Conservation (phyloP, 2,797 vertebrate species). For the Girardinus metallicus region DNA sequence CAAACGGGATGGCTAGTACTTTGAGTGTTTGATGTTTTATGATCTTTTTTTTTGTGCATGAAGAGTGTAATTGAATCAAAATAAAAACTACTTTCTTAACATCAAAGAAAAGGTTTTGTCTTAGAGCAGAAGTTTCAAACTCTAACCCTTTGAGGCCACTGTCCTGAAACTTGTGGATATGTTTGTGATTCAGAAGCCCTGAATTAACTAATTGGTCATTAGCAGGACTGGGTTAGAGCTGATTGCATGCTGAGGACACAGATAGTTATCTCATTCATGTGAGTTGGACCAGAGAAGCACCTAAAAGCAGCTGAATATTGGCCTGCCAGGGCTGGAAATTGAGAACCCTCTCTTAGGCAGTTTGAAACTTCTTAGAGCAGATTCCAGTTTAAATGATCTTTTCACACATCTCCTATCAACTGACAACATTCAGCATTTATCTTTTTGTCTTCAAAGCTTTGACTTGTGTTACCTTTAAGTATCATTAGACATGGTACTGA, state of each 20-base stretch:
- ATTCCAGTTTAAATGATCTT: neutral
- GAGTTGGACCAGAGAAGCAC: neutral
- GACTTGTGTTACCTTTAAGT: slow-evolving; percentile 16
- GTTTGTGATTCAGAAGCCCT: neutral
- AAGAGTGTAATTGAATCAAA: neutral
- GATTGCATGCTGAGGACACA: neutral
- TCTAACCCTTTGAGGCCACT: neutral
- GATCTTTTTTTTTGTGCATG: neutral
- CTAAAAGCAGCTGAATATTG: neutral
- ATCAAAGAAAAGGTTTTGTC: neutral
- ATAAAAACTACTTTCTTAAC: neutral
- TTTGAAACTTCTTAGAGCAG: neutral
- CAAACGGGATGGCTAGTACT: slow-evolving; percentile 56
- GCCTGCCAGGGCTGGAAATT: neutral
- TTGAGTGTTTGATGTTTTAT: slow-evolving; percentile 34
- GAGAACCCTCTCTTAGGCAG: neutral
- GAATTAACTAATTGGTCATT: neutral
- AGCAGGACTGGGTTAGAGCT: neutral
- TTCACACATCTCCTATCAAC: neutral
- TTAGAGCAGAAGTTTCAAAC: neutral
- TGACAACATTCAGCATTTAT: neutral
- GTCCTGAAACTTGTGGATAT: neutral
- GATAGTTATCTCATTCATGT: neutral
- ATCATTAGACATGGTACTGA: slow-evolving; percentile 12
- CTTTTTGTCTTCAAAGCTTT: neutral